Percentiles rank a stretch among this genome's conserved stretches.
These are phyloP conservation scores for Pseudocheirus occidentalis DNA, from an alignment of 2,797 vertebrate genomes.

Conservation along the genomic window DNA sequence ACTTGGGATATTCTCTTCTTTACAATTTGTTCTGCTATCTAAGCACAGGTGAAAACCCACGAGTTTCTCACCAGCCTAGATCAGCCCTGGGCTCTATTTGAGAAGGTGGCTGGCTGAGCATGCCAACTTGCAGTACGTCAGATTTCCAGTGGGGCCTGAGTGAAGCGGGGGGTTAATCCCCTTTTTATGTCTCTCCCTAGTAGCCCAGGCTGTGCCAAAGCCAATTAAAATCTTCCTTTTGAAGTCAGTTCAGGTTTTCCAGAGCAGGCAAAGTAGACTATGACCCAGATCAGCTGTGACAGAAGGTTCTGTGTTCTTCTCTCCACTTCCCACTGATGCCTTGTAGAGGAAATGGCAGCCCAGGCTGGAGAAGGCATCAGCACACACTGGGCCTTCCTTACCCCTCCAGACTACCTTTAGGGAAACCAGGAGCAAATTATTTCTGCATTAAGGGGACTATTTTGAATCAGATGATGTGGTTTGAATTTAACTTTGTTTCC, in stretches of 20 bases:
- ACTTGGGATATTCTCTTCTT: background rate
- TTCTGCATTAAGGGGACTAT: background rate
- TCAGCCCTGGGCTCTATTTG: background rate
- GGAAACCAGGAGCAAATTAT: background rate
- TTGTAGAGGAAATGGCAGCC: background rate
- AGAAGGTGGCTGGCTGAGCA: background rate
- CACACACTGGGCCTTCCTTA: background rate
- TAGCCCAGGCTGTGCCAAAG: slow-evolving; percentile 71
- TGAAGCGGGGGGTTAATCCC: slow-evolving; percentile 72
- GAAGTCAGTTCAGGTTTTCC: slow-evolving; percentile 76
- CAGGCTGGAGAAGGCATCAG: background rate
- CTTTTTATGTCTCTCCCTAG: slow-evolving; percentile 71
- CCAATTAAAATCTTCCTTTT: slow-evolving; percentile 81
- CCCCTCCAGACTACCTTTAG: background rate
- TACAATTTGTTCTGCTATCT: background rate
- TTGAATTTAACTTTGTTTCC: background rate
- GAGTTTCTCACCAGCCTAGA: background rate
- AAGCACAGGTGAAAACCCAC: background rate
- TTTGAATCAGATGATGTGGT: background rate
- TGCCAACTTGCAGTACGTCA: background rate
- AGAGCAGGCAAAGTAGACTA: slow-evolving; percentile 20
- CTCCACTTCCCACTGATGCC: background rate
- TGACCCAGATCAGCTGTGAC: slow-evolving; percentile 71
- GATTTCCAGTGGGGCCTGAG: background rate
- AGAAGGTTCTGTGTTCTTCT: slow-evolving; percentile 15